phyloP scores from a whole-genome alignment of 2,797 vertebrate species.

The Carduelis carduelis region DNA sequence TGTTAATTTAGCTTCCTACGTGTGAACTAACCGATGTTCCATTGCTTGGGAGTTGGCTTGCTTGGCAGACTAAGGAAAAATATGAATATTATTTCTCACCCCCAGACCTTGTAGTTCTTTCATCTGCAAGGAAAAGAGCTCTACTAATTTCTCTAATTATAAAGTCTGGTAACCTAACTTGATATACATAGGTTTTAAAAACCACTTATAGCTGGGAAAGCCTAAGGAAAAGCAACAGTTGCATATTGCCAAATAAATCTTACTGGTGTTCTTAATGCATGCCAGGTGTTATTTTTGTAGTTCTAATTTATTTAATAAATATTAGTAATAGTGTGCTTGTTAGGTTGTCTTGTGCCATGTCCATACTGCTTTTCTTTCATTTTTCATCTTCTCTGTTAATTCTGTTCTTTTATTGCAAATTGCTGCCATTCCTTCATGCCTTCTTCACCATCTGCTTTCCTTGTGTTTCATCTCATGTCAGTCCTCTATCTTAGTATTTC shows the following conservation, averaged over 20 bases:
- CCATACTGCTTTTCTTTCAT: neutral
- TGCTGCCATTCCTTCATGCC: neutral
- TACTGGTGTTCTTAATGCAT: neutral
- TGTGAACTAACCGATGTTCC: neutral
- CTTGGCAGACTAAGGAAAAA: neutral
- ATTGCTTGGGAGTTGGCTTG: neutral
- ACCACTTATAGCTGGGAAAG: neutral
- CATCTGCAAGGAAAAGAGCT: neutral
- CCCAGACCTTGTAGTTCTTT: neutral
- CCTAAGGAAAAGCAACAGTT: neutral
- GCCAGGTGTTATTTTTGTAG: neutral
- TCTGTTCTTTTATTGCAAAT: neutral
- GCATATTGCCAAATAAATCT: neutral
- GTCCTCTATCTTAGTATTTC: neutral
- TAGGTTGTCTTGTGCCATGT: neutral
- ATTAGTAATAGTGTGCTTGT: neutral
- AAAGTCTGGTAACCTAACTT: neutral
- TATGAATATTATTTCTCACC: neutral
- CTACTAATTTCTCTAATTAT: neutral
- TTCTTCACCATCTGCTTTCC: neutral
- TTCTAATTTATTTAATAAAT: neutral
- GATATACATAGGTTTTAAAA: neutral
- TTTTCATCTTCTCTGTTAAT: neutral
- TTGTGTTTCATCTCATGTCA: neutral
- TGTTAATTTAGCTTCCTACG: neutral